Conservation (phyloP, 1,140 invertebrate genomes). For the Heliconius eleuchia region DNA sequence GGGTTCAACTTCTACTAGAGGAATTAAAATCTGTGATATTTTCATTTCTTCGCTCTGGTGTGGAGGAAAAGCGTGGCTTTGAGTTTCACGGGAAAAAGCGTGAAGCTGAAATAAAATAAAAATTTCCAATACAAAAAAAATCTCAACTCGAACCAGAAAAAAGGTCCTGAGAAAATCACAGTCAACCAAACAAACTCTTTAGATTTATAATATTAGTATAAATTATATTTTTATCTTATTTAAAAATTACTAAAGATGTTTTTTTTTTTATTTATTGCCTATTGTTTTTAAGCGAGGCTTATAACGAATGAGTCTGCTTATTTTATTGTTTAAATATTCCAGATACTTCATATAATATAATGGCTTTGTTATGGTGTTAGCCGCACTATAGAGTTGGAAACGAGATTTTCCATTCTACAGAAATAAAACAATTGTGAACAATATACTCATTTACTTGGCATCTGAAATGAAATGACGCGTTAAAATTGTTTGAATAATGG, state of each 20-base stretch:
- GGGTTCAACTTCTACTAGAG: too few species aligned
- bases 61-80: too few species aligned
- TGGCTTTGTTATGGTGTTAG: slow-evolving; percentile 1
- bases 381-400: background rate
- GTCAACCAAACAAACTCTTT: too few species aligned
- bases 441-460: background rate
- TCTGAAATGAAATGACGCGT: background rate
- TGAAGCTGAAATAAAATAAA: too few species aligned
- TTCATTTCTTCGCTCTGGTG: too few species aligned
- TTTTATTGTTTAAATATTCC: background rate
- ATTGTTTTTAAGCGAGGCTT: background rate
- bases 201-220: too few species aligned
- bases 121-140: too few species aligned
- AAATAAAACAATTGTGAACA: background rate
- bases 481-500: background rate
- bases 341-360: background rate
- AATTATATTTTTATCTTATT: background rate
- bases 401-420: background rate
- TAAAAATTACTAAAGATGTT: background rate
- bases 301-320: background rate
- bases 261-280: background rate
- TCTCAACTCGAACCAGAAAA: too few species aligned
- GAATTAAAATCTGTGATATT: too few species aligned
- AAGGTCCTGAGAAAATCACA: too few species aligned
- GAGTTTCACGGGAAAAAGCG: too few species aligned